These are phyloP conservation scores for Nymphalis io DNA, from an alignment of 1,140 invertebrate genomes.

Conservation along the genomic window DNA sequence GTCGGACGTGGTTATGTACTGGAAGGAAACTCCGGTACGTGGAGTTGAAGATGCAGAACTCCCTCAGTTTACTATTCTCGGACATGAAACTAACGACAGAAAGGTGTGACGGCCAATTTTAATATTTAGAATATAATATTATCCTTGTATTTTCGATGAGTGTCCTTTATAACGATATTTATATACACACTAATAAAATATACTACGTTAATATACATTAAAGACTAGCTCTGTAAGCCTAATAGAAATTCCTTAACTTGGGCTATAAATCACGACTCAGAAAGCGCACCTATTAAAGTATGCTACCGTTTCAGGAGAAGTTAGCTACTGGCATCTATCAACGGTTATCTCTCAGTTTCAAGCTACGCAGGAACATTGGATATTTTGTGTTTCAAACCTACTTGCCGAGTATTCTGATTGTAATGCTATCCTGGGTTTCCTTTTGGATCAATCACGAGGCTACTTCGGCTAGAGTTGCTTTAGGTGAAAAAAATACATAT, in stretches of 20 bases:
- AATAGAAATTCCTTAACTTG: conserved; percentile 35
- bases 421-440: conserved; percentile 97
- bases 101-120: conserved; percentile 76
- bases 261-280: conserved; percentile 33
- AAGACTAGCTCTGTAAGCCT: neutral
- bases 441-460: conserved; percentile 98
- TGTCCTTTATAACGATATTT: no score
- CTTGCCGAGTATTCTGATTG: conserved; percentile 95
- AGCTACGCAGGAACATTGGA: conserved; percentile 93
- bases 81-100: conserved; percentile 95
- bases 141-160: no score
- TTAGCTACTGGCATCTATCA: conserved; percentile 96
- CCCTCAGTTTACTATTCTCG: conserved; percentile 97
- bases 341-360: conserved; percentile 95
- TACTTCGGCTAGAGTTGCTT: conserved; percentile 86
- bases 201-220: conserved; percentile 14
- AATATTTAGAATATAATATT: neutral
- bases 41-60: conserved; percentile 96
- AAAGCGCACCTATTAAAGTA: conserved; percentile 39
- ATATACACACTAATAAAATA: neutral
- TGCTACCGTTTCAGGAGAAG: conserved; percentile 82
- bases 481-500: conserved; percentile 82
- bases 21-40: conserved; percentile 93
- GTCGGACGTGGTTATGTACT: conserved; percentile 98
- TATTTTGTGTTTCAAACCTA: conserved; percentile 98